These are phyloP conservation scores for Pachypanchax playfairii DNA, from an alignment of 2,113 vertebrate genomes.

Conservation along the genomic window DNA sequence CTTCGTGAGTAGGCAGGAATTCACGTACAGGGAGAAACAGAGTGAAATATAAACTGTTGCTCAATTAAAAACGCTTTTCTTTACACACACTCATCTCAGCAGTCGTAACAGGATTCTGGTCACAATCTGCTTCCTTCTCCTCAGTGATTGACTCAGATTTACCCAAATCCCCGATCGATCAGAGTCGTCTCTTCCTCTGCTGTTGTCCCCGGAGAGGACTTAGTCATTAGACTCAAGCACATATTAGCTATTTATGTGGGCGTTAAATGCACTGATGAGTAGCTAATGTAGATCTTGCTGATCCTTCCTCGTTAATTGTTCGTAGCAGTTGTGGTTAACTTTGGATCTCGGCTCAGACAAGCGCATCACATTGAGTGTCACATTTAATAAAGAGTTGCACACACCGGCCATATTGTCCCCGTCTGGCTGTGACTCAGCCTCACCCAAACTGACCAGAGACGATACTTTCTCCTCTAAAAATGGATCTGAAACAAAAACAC, in stretches of 20 bases:
- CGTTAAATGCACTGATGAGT: constrained; percentile 54
- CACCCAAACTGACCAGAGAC: constrained; percentile 36
- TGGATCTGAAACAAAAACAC: constrained; percentile 24
- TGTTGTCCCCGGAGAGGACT: constrained; percentile 34
- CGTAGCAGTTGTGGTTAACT: constrained; percentile 31
- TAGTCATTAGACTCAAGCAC: constrained; percentile 64
- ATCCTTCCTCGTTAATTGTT: constrained; percentile 47
- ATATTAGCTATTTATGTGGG: constrained; percentile 72
- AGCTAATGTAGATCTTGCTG: constrained; percentile 56
- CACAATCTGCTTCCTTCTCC: constrained; percentile 31
- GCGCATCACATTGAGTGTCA: constrained; percentile 52
- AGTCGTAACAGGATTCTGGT: constrained; percentile 24
- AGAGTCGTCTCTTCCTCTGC: constrained; percentile 20
- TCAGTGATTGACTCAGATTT: constrained; percentile 42
- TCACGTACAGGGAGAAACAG: constrained; percentile 44
- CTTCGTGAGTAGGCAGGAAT: constrained; percentile 65
- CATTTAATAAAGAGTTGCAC: constrained; percentile 56
- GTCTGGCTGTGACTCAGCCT: constrained; percentile 58
- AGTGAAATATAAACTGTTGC: constrained; percentile 49
- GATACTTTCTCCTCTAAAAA: constrained; percentile 26
- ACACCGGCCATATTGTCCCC: constrained; percentile 45
- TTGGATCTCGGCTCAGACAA: constrained; percentile 50
- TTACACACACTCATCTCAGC: constrained; percentile 9
- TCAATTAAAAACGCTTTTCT: constrained; percentile 9
- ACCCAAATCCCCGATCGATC: constrained; percentile 60